A percentile compares a stretch with the other conserved stretches of the same genome.
Conservation (phyloP, 2,797 vertebrate genomes). For the Sternotherus odoratus region DNA sequence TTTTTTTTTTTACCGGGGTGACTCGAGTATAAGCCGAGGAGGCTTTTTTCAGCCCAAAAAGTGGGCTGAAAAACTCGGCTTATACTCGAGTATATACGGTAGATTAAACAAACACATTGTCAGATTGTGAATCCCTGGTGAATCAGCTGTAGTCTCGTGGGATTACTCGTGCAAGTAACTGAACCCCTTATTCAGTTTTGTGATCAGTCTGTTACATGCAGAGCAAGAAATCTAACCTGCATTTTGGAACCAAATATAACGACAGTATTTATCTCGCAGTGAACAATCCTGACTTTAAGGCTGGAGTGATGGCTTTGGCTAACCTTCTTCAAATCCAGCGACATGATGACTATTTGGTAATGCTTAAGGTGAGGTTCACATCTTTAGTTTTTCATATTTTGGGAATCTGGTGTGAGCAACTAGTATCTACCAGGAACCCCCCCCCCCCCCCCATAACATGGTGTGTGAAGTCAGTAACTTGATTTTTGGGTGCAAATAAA, state of each 20-base stretch:
- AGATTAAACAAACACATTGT: background rate
- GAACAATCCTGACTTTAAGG: constrained; percentile 96
- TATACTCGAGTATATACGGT: no score
- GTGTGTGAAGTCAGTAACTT: background rate
- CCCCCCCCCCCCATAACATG: background rate
- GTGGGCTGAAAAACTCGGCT: no score
- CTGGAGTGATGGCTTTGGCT: constrained; percentile 93
- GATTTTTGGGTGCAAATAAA: background rate
- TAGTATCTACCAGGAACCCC: background rate
- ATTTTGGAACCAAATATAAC: background rate
- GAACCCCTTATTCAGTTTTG: background rate
- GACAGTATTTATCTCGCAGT: constrained; percentile 75
- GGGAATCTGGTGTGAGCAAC: background rate
- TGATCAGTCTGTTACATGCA: rapidly evolving
- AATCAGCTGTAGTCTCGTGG: background rate
- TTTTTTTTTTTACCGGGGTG: no score
- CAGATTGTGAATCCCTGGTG: background rate
- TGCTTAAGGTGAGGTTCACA: constrained; percentile 91
- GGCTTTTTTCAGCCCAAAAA: no score
- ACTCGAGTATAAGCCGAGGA: no score
- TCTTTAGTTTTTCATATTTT: background rate
- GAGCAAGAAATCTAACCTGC: background rate
- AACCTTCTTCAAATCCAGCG: constrained; percentile 96
- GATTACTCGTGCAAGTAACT: background rate
- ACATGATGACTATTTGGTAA: constrained; percentile 96